Conservation (phyloP, 2,113 vertebrate genomes). For the Acanthisitta chloris region DNA sequence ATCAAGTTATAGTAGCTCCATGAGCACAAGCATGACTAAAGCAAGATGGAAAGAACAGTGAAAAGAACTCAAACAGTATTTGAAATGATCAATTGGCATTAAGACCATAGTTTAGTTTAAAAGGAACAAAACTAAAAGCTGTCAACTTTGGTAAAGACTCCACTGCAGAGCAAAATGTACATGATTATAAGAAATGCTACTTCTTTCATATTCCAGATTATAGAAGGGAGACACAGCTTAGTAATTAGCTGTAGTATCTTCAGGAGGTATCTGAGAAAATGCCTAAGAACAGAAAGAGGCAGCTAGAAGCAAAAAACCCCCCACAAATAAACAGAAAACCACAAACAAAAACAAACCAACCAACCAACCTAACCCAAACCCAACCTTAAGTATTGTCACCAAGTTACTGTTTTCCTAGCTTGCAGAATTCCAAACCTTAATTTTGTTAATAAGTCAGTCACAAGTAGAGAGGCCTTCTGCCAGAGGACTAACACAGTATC, state of each 20-base stretch:
- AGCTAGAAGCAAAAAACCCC: not conserved
- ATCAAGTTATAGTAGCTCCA: not conserved
- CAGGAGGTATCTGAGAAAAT: not conserved
- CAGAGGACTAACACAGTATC: not conserved
- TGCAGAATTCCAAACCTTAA: not conserved
- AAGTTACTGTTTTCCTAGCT: not conserved
- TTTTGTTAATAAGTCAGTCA: not conserved
- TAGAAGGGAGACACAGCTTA: not conserved
- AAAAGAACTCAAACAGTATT: not conserved
- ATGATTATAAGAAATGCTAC: not conserved
- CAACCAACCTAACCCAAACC: not conserved
- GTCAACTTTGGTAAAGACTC: not conserved
- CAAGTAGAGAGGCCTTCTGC: not conserved
- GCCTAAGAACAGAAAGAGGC: not conserved
- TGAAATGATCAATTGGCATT: not conserved
- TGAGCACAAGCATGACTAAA: not conserved
- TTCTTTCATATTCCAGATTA: not conserved
- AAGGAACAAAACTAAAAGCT: not conserved
- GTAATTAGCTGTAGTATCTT: not conserved
- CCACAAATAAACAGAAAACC: fast-evolving
- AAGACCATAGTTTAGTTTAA: not conserved
- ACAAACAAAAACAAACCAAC: not conserved
- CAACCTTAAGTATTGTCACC: not conserved
- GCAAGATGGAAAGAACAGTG: not conserved
- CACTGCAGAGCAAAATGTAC: not conserved